Conservation (phyloP, 2,113 vertebrate genomes). For the Sula dactylatra region DNA sequence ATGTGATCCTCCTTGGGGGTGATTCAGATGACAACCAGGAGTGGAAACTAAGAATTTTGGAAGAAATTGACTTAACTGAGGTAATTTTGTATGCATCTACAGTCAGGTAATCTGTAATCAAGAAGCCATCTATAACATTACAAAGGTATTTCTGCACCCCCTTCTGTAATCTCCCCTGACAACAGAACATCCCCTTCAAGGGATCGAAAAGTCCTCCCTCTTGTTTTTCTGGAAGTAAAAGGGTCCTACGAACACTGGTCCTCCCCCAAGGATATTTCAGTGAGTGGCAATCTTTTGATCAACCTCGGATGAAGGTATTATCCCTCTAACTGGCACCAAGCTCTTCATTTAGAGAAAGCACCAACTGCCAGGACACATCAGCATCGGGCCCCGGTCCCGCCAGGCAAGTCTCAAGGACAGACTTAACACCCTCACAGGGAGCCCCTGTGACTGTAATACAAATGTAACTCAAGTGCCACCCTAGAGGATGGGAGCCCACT, state of each 20-base stretch:
- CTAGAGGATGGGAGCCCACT: not conserved
- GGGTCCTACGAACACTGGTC: not conserved
- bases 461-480: not conserved
- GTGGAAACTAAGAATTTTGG: not conserved
- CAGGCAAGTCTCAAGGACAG: not conserved
- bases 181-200: not conserved
- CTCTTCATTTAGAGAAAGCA: not conserved
- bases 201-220: not conserved
- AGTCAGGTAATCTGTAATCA: not conserved
- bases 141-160: not conserved
- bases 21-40: not conserved
- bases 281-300: not conserved
- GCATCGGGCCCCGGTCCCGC: not conserved
- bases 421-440: accelerated
- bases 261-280: not conserved
- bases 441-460: not conserved
- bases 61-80: not conserved
- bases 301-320: not conserved
- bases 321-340: not conserved
- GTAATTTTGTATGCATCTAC: not conserved
- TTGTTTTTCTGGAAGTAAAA: not conserved
- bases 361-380: not conserved
- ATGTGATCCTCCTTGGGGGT: not conserved
- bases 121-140: not conserved
- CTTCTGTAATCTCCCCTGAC: not conserved